Conservation (phyloP, 2,113 vertebrate genomes). For the Tachysurus vachellii region DNA sequence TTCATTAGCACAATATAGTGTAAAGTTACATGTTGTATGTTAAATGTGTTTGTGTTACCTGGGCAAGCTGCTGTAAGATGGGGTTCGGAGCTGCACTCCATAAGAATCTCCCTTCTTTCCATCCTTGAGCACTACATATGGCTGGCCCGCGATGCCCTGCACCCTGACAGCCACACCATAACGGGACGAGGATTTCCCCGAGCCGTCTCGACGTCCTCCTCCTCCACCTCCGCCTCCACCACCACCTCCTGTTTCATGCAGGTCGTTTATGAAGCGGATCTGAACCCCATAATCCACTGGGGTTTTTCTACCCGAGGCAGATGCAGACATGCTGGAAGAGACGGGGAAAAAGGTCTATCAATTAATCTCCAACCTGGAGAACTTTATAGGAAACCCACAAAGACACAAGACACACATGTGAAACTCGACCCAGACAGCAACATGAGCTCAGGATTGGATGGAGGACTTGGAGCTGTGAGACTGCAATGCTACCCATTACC, state of each 20-base stretch:
- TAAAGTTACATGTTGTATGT: neutral
- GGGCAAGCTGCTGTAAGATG: conserved; percentile 68
- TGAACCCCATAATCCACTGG: conserved; percentile 88
- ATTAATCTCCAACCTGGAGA: too few relatives aligned
- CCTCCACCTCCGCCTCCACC: conserved; percentile 32
- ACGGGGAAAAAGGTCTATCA: neutral
- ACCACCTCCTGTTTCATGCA: conserved; percentile 62
- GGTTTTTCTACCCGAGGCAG: conserved; percentile 71
- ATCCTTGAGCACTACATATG: conserved; percentile 91
- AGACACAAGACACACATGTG: neutral
- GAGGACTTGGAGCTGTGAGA: neutral
- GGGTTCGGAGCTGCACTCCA: conserved; percentile 77
- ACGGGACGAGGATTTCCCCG: conserved; percentile 64
- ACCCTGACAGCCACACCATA: conserved; percentile 91
- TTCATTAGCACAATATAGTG: neutral
- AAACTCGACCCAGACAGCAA: neutral
- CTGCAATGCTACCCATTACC: neutral
- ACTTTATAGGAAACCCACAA: neutral
- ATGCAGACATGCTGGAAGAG: conserved; percentile 66
- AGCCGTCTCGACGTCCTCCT: conserved; percentile 23
- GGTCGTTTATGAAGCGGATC: conserved; percentile 90
- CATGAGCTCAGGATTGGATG: neutral
- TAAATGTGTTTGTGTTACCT: conserved; percentile 29
- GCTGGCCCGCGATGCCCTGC: conserved; percentile 91
- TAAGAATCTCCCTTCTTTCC: conserved; percentile 87